These are phyloP conservation scores for Sphaeridia pumilis DNA, from an alignment of 2,888 invertebrate species.

Conservation along the genomic window DNA sequence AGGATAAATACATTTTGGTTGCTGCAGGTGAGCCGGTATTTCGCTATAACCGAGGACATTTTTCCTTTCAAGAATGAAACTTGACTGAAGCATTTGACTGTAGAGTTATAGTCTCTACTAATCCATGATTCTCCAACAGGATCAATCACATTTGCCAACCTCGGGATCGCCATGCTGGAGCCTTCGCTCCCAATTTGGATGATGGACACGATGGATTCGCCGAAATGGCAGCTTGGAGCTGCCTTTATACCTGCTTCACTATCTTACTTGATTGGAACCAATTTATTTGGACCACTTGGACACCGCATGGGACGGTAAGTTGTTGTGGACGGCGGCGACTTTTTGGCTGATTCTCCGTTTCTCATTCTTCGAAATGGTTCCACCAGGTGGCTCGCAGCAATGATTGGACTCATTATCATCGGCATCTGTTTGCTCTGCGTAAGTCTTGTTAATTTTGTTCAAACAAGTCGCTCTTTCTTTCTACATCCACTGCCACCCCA, in stretches of 20 bases:
- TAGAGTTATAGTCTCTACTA: too few species aligned
- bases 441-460: too few species aligned
- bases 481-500: too few species aligned
- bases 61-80: too few species aligned
- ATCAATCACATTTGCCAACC: conserved; percentile 94
- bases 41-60: too few species aligned
- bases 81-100: too few species aligned
- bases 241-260: conserved; percentile 94
- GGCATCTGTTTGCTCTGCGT: conserved; percentile 87
- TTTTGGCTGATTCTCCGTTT: not conserved
- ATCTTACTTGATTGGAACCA: conserved; percentile 92
- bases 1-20: conserved; percentile 92
- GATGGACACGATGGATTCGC: conserved; percentile 96
- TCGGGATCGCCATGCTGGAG: conserved; percentile 98
- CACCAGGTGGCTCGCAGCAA: conserved; percentile 79
- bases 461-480: not conserved
- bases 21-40: conserved; percentile 73
- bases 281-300: conserved; percentile 93
- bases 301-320: conserved; percentile 76
- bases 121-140: too few species aligned
- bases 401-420: conserved; percentile 85
- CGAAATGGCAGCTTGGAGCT: conserved; percentile 87
- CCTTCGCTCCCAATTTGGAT: conserved; percentile 99
- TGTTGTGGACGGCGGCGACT: not conserved
- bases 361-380: not conserved